Evolutionary conservation across 2,113 vertebrate genomes (phyloP), one percentile per base, ranked within the genome.

Genomic region (Cephalopterus ornatus): DNA sequence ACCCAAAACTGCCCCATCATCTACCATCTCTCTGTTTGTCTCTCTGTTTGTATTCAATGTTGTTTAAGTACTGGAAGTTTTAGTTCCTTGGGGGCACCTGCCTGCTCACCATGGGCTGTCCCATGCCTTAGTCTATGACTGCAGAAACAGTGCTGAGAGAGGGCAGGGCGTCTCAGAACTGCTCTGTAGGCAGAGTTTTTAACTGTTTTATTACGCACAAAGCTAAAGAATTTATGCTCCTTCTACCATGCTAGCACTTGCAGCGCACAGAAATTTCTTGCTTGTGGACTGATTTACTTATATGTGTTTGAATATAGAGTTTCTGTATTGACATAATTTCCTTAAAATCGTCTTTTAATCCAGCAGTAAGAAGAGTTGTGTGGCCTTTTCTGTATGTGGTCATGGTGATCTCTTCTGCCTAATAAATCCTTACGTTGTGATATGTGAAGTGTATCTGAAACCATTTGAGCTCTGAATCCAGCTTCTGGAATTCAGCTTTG

Each of bases 261-360:
- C 35, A 85, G n/a, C 41, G 44, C 23, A 47, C 19, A 70, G 47
- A 49, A 67, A 5, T 55, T 53, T 17, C 55, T 86, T 89, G 21
- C 17, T 46, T 62, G 28, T 30, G 27, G 35, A 22, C 50, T 76
- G 18, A 8, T 58, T 91, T 77, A 49, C 15, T 73, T 59, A 5
- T 0, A 11, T 37, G 7, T 77, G 8, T 87, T 86, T 18, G 8
- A 42, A 70, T 85, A 49, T 0, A 0, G 30, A 76, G 30, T 59
- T 85, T 78, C 70, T 85, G 19, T 68, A 27, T 10, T 50, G 55
- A 87, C 81, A 50, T 61, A 16, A 53, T 80, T 74, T 58, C 26
- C 35, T 71, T 58, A 44, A 79, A 91, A 73, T 39, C 0, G 9
- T n/a, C 11, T 35, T 88, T 70, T 58, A 84, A 67, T 74, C 55